These are phyloP conservation scores for Tachuris rubrigastra DNA, from an alignment of 2,113 vertebrate genomes.

Conservation along the genomic window DNA sequence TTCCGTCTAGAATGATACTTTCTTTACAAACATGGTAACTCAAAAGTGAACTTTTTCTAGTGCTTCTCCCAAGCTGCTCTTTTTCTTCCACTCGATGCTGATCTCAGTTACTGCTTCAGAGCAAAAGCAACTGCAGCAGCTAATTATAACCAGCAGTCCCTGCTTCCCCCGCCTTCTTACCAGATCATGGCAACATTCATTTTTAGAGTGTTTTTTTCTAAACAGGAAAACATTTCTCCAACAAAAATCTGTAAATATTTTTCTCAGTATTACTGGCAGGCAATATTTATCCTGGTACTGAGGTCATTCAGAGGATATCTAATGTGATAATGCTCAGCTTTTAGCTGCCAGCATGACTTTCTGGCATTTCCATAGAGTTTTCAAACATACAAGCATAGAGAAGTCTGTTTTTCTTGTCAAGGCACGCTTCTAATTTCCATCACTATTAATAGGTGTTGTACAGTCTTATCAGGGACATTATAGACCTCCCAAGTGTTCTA, in stretches of 20 bases:
- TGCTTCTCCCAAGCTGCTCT: not conserved
- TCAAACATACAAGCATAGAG: not conserved
- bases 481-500: not conserved
- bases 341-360: not conserved
- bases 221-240: constrained; percentile 50
- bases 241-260: constrained; percentile 55
- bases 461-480: not conserved
- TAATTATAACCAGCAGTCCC: constrained; percentile 36
- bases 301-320: not conserved
- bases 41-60: not conserved
- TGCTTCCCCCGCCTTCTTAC: not conserved
- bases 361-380: not conserved
- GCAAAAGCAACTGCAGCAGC: not conserved
- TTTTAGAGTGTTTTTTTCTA: constrained; percentile 11
- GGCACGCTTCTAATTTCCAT: not conserved
- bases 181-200: not conserved
- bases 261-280: constrained; percentile 1
- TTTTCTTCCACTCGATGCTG: not conserved
- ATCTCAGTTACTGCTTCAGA: not conserved
- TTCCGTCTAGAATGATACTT: not conserved
- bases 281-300: not conserved
- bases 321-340: not conserved
- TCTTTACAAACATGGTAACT: not conserved
- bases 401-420: not conserved
- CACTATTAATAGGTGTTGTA: not conserved